phyloP scores from a whole-genome alignment of 2,113 vertebrate genomes.

The Nansenia antarctica region DNA sequence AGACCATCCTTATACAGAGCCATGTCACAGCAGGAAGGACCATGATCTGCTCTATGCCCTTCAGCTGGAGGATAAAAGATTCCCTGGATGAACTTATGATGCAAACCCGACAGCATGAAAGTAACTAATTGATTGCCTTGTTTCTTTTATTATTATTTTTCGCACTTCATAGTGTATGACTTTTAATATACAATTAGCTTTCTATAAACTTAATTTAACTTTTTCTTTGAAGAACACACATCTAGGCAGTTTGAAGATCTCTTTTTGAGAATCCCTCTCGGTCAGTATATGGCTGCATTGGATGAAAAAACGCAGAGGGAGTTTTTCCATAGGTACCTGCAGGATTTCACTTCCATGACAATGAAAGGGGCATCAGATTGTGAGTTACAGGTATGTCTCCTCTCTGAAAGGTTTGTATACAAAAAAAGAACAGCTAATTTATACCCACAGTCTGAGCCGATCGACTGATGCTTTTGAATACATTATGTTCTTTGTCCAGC shows the following conservation, averaged over 20 bases:
- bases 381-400: constrained; percentile 75
- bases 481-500: constrained; percentile 46
- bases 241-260: constrained; percentile 78
- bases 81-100: constrained; percentile 89
- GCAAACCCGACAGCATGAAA: constrained; percentile 77
- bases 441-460: too few relatives aligned
- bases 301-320: constrained; percentile 58
- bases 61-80: constrained; percentile 93
- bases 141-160: neutral
- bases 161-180: neutral
- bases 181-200: neutral
- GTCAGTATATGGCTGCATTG: constrained; percentile 71
- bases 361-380: constrained; percentile 68
- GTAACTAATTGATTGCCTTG: neutral
- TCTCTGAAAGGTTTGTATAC: neutral
- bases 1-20: constrained; percentile 83
- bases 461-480: neutral
- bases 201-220: neutral
- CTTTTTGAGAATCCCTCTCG: constrained; percentile 84
- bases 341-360: constrained; percentile 85
- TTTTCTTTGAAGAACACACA: constrained; percentile 64
- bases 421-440: too few relatives aligned
- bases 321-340: constrained; percentile 79
- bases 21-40: constrained; percentile 64
- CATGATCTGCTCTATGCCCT: constrained; percentile 79